Conservation (phyloP, 2,113 vertebrate genomes). For the Onychostruthus taczanowskii region DNA sequence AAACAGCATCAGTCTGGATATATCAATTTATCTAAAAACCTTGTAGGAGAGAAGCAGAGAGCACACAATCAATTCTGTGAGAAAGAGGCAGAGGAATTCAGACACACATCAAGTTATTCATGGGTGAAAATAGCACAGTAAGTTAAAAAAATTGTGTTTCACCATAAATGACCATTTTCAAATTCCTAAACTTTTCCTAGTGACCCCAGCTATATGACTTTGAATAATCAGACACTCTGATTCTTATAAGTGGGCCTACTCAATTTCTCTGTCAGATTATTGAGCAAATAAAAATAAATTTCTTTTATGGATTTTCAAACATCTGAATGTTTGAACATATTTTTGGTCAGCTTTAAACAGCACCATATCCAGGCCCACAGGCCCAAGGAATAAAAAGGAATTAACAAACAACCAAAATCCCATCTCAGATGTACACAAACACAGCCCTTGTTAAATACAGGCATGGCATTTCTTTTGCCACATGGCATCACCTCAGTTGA, state of each 20-base stretch:
- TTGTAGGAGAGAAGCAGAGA: not conserved
- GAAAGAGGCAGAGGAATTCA: not conserved
- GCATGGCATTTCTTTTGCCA: not conserved
- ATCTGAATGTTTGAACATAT: no score
- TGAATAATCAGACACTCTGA: not conserved
- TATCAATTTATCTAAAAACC: not conserved
- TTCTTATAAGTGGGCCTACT: not conserved
- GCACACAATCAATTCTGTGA: fast-evolving
- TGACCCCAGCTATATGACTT: not conserved
- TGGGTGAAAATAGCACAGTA: not conserved
- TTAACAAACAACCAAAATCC: not conserved
- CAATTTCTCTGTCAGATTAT: not conserved
- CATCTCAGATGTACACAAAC: not conserved
- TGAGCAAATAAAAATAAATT: not conserved
- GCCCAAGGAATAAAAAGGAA: not conserved
- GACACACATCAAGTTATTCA: not conserved
- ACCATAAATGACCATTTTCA: not conserved
- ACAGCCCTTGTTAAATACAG: not conserved
- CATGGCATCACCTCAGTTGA: not conserved
- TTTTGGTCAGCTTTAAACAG: not conserved
- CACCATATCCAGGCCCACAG: not conserved
- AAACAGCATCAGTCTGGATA: not conserved
- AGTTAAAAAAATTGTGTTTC: not conserved
- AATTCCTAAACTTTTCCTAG: not conserved
- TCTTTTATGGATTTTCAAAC: not conserved